Evolutionary conservation across 2,888 invertebrate species (phyloP).

Genomic region (Penaeus monodon): DNA sequence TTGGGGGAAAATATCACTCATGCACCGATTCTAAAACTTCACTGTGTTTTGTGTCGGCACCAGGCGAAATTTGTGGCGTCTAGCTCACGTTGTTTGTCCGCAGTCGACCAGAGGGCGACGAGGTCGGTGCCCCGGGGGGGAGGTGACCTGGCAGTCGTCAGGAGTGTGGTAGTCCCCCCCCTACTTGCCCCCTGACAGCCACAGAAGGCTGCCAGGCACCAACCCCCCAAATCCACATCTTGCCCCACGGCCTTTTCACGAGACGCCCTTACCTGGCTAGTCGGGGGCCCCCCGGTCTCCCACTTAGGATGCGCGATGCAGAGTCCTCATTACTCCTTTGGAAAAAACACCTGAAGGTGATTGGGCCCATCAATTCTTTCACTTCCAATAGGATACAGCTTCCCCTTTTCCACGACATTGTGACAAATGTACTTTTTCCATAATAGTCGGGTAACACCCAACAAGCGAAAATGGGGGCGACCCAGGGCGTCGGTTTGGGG

Average conservation of each 20-base stretch:
- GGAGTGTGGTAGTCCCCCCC: conserved; percentile 58
- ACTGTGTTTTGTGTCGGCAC: conserved; percentile 87
- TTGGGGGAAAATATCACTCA: conserved; percentile 83
- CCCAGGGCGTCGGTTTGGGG: conserved; percentile 36
- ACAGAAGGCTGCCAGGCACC: conserved; percentile 53
- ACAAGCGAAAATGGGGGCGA: conserved; percentile 50
- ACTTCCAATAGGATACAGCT: conserved; percentile 39
- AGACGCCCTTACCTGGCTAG: conserved; percentile 61
- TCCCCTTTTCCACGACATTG: conserved; percentile 45
- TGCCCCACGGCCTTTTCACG: conserved; percentile 50
- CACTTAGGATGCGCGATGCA: conserved; percentile 59
- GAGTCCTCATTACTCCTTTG: conserved; percentile 52
- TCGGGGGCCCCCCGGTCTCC: conserved; percentile 60
- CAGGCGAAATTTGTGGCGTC: conserved; percentile 88
- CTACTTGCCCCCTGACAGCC: conserved; percentile 41
- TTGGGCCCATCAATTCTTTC: conserved; percentile 57
- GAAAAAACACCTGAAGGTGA: conserved; percentile 49
- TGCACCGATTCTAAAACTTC: conserved; percentile 82
- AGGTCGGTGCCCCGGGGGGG: conserved; percentile 73
- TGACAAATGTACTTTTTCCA: conserved; percentile 44
- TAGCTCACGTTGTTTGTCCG: conserved; percentile 87
- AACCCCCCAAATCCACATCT: conserved; percentile 45
- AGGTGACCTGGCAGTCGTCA: conserved; percentile 81
- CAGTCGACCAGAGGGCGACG: conserved; percentile 82
- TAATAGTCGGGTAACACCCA: conserved; percentile 38